These are phyloP conservation scores for Helogale parvula DNA, from an alignment of 2,113 vertebrate species.

Conservation along the genomic window DNA sequence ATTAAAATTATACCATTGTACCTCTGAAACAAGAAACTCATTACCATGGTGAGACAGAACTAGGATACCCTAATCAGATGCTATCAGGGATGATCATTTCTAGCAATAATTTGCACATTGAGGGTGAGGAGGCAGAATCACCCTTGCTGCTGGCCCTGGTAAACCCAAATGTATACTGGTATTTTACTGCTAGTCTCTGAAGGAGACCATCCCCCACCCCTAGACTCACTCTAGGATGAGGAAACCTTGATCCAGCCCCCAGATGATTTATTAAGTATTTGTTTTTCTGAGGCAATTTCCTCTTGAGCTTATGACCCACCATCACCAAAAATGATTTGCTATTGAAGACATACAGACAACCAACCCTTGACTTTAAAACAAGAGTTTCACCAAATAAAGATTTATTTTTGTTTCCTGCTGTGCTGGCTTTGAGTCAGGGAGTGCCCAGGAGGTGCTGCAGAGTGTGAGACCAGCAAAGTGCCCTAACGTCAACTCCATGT, in stretches of 20 bases:
- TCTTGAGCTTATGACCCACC: background rate
- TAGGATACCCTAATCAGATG: too few relatives aligned
- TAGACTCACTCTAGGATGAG: background rate
- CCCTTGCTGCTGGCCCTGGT: background rate
- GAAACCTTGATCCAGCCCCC: background rate
- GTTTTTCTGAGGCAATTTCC: background rate
- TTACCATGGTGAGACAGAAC: background rate
- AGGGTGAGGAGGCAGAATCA: background rate
- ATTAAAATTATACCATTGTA: background rate
- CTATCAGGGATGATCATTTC: rapidly evolving
- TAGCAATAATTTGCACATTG: background rate
- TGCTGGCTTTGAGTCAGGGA: background rate
- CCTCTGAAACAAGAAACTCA: background rate
- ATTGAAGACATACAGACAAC: background rate
- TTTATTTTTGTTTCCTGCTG: background rate
- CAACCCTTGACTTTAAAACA: too few relatives aligned
- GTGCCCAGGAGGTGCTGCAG: background rate
- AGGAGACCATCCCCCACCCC: background rate
- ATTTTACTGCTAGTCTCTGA: background rate
- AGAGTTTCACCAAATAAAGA: background rate
- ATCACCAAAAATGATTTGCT: background rate
- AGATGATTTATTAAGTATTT: conserved; percentile 17
- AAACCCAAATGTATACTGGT: background rate
- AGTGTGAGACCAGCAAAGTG: background rate
- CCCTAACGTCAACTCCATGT: background rate